Evolutionary conservation across 2,888 invertebrate genomes (phyloP).

Genomic region (Gastrophysa polygoni): DNA sequence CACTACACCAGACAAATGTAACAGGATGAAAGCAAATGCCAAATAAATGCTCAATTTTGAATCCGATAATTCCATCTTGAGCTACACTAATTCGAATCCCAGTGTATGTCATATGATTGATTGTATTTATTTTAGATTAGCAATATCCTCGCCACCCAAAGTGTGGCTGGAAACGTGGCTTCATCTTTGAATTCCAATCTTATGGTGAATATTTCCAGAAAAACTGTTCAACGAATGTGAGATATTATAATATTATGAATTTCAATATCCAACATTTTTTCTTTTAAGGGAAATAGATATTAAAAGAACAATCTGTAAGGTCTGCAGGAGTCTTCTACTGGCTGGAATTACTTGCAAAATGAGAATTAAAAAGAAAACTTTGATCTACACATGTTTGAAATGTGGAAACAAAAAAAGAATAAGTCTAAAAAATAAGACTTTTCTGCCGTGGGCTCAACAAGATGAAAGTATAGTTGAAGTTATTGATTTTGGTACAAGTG

Average conservation of each 20-base stretch:
- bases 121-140: constrained; percentile 38
- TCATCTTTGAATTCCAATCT: constrained; percentile 51
- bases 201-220: constrained; percentile 52
- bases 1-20: no score
- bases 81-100: no score
- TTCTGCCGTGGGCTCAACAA: constrained; percentile 59
- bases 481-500: constrained; percentile 51
- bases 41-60: no score
- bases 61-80: no score
- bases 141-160: constrained; percentile 42
- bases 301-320: constrained; percentile 63
- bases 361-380: constrained; percentile 58
- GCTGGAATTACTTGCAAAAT: constrained; percentile 62
- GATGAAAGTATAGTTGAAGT: constrained; percentile 57
- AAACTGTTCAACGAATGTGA: constrained; percentile 56
- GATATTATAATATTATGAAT: constrained; percentile 26
- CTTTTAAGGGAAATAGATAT: constrained; percentile 59
- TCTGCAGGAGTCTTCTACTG: constrained; percentile 59
- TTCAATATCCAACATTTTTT: constrained; percentile 2
- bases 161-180: constrained; percentile 33
- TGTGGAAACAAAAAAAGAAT: constrained; percentile 57
- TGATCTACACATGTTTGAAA: constrained; percentile 58
- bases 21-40: no score
- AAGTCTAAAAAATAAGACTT: constrained; percentile 50
- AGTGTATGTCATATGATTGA: no score